Percentiles rank a stretch among this genome's conserved stretches.
phyloP scores from a whole-genome alignment of 2,888 invertebrate genomes.

The Himalopsyche kuldschensis region DNA sequence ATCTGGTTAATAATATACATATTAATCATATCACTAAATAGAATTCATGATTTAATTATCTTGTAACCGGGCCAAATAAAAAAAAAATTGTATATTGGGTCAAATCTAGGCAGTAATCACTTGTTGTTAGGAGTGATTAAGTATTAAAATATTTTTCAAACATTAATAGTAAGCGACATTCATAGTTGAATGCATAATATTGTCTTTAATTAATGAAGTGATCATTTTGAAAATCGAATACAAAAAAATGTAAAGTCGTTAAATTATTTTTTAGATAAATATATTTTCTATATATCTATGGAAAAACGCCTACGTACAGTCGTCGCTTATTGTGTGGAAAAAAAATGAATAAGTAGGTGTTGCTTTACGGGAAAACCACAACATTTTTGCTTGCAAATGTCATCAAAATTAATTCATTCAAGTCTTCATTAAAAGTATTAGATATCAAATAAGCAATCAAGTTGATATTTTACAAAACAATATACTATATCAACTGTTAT shows the following conservation, averaged over 20 bases:
- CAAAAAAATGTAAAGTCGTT: background rate
- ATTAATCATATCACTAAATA: no score
- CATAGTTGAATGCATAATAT: background rate
- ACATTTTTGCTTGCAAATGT: background rate
- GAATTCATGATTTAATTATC: no score
- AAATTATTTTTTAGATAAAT: background rate
- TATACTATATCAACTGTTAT: background rate
- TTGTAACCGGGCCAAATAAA: no score
- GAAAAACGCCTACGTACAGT: background rate
- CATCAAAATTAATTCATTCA: background rate
- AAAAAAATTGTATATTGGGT: no score
- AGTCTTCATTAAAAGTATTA: background rate
- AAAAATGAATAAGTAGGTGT: background rate
- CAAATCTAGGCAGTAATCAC: no score
- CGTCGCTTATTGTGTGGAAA: background rate
- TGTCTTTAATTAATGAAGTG: background rate
- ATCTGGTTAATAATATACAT: no score
- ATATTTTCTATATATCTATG: background rate
- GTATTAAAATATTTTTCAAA: background rate
- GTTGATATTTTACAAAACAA: background rate
- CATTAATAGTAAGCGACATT: background rate
- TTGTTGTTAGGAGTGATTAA: no score
- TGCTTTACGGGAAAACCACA: background rate
- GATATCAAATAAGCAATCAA: background rate
- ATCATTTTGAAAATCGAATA: background rate